Evolutionary conservation across 2,113 vertebrate genomes (phyloP).

Genomic region (Typhlomys cinereus): DNA sequence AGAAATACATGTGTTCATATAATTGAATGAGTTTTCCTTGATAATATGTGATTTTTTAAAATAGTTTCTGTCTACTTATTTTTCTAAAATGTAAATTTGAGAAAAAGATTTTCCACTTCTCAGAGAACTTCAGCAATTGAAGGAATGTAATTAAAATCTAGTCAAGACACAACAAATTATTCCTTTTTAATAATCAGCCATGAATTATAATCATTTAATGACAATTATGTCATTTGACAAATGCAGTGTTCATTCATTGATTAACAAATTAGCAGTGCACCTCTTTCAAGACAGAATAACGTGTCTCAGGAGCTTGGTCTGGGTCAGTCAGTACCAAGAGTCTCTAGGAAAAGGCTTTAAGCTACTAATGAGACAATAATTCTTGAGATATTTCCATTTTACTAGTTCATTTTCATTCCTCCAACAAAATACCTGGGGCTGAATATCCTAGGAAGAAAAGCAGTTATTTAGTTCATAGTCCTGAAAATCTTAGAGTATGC

Average conservation of each 20-base stretch:
- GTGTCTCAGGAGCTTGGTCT: not conserved
- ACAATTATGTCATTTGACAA: constrained; percentile 12
- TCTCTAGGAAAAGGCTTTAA: not conserved
- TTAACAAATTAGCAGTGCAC: not conserved
- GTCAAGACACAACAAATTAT: constrained; percentile 9
- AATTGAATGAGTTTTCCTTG: not conserved
- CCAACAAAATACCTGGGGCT: not conserved
- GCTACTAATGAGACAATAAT: not conserved
- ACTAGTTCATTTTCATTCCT: not conserved
- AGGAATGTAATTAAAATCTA: constrained; percentile 37
- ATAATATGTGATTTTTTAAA: not conserved
- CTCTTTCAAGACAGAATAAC: not conserved
- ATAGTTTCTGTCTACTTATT: not conserved
- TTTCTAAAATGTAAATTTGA: constrained; percentile 9
- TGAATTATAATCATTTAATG: constrained; percentile 35
- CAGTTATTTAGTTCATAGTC: not conserved
- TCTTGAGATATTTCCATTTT: not conserved
- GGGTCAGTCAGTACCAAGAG: not conserved
- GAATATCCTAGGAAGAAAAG: not conserved
- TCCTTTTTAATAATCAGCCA: constrained; percentile 31
- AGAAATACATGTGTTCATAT: not conserved
- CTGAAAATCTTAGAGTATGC: not conserved
- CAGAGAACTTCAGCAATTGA: not conserved
- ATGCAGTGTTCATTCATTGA: not conserved
- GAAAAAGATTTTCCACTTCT: not conserved